Evolutionary conservation across 2,113 vertebrate genomes (phyloP).

Genomic region (Siniperca knerii): DNA sequence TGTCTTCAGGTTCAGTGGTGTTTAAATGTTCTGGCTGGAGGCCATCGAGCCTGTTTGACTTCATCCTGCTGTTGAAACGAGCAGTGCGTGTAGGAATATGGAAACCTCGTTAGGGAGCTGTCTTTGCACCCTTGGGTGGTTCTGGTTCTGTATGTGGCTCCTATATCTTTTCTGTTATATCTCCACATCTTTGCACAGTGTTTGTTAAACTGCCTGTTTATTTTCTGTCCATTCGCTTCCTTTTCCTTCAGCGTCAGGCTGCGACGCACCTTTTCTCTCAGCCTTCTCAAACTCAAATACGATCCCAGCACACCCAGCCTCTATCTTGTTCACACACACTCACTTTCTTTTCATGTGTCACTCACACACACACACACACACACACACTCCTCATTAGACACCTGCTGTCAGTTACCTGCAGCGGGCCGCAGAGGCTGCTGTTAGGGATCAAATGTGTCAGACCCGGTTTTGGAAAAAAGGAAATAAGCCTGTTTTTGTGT

Average conservation of each 20-base stretch:
- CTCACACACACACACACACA: background rate
- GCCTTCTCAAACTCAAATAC: background rate
- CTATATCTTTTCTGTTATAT: rapidly evolving
- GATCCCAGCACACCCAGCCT: background rate
- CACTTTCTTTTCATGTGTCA: constrained; percentile 12
- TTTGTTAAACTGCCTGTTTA: background rate
- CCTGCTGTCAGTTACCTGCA: constrained; percentile 31
- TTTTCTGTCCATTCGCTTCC: background rate
- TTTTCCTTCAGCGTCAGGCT: background rate
- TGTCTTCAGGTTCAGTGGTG: background rate
- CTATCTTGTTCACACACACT: background rate
- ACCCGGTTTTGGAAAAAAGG: background rate
- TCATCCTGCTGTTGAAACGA: too few relatives aligned
- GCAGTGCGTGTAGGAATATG: too few relatives aligned
- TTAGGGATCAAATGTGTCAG: constrained; percentile 4
- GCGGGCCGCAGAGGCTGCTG: background rate
- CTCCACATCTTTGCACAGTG: background rate
- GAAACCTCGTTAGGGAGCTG: background rate
- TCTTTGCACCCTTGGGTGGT: rapidly evolving
- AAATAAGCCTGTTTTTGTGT: background rate
- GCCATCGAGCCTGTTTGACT: background rate
- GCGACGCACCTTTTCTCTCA: background rate
- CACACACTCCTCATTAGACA: constrained; percentile 30
- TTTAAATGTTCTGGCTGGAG: background rate
- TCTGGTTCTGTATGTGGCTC: background rate